Evolutionary conservation across 1,140 invertebrate species (phyloP).

Genomic region (Piezodorus guildinii): DNA sequence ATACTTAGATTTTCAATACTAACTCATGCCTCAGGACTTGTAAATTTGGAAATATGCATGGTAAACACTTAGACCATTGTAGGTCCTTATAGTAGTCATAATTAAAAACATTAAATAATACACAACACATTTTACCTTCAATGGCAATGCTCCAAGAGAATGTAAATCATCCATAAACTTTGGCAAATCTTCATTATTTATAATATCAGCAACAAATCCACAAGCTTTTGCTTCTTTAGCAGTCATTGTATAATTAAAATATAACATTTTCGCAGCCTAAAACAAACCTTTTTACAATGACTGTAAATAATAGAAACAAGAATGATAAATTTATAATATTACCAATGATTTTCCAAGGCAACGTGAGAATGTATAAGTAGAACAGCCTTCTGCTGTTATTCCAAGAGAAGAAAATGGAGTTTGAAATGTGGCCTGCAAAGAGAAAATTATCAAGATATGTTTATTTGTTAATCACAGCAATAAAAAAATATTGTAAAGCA

Average conservation of each 20-base stretch:
- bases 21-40: no score
- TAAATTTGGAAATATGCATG: no score
- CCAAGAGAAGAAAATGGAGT: constrained; percentile 75
- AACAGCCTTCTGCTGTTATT: constrained; percentile 72
- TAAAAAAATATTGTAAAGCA: constrained; percentile 15
- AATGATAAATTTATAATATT: constrained; percentile 24
- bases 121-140: not conserved
- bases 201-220: constrained; percentile 61
- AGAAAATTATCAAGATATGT: constrained; percentile 21
- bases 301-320: not conserved
- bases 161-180: constrained; percentile 1
- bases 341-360: constrained; percentile 68
- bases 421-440: constrained; percentile 64
- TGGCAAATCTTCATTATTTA: not conserved
- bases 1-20: no score
- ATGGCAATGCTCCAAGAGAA: not conserved
- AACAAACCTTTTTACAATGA: constrained; percentile 28
- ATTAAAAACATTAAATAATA: no score
- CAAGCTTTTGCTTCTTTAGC: constrained; percentile 58
- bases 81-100: no score
- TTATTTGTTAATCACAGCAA: constrained; percentile 33
- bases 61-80: no score
- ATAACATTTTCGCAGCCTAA: constrained; percentile 48
- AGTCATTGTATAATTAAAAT: constrained; percentile 62
- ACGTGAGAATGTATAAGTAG: constrained; percentile 68